Evolutionary conservation across 2,113 vertebrate species (phyloP).

Genomic region (Neolamprologus kungweensis): DNA sequence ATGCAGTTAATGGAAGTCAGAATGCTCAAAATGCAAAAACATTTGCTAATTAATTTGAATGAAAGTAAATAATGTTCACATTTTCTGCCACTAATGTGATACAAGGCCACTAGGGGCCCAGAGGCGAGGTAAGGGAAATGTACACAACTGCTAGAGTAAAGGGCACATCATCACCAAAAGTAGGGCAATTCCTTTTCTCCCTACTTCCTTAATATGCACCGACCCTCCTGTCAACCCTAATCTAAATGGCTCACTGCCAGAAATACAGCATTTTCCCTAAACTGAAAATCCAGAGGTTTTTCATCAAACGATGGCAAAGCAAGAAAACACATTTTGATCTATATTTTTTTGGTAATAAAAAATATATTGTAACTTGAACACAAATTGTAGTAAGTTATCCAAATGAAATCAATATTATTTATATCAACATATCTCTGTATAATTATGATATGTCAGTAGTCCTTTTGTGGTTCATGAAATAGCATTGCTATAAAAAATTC

Average conservation of each 20-base stretch:
- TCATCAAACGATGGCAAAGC: neutral
- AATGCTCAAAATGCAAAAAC: neutral
- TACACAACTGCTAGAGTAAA: conserved; percentile 6
- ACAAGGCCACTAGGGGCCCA: neutral
- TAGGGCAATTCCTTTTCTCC: conserved; percentile 4
- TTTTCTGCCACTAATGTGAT: neutral
- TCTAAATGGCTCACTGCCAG: neutral
- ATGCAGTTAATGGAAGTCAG: neutral
- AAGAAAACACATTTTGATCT: neutral
- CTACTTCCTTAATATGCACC: neutral
- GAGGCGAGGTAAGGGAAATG: neutral
- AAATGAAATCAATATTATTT: neutral
- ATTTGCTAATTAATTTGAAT: neutral
- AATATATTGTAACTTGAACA: neutral
- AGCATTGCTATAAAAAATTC: neutral
- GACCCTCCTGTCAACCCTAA: neutral
- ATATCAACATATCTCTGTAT: neutral
- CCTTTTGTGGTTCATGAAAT: neutral
- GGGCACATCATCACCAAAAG: conserved; percentile 30
- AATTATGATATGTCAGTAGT: neutral
- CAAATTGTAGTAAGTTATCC: neutral
- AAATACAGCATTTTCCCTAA: neutral
- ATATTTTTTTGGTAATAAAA: neutral
- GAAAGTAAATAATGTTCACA: neutral
- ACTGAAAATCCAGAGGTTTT: neutral